Evolutionary conservation across 2,888 invertebrate species (phyloP).

Genomic region (Minunthozetes semirufus): DNA sequence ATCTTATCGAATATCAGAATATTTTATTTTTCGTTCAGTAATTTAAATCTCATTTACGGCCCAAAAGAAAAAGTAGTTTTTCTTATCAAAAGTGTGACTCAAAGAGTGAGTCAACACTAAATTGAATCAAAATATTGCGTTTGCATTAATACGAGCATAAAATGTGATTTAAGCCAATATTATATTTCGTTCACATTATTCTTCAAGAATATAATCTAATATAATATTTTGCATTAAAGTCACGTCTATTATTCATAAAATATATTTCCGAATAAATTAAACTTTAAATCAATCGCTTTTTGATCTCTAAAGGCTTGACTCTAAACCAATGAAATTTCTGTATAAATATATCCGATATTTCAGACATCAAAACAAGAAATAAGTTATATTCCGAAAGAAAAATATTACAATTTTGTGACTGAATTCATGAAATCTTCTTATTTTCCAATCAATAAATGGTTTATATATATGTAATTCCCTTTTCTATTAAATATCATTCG

Average conservation of each 20-base stretch:
- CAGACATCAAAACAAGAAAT: no score
- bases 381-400: no score
- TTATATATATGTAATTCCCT: no score
- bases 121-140: slow-evolving; percentile 14
- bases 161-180: neutral
- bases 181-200: slow-evolving; percentile 1
- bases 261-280: slow-evolving; percentile 3
- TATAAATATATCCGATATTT: no score
- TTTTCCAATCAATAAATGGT: no score
- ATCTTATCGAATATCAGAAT: neutral
- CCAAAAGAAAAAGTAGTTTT: neutral
- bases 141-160: neutral
- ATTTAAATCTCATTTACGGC: slow-evolving; percentile 8
- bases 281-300: neutral
- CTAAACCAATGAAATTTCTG: no score
- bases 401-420: no score
- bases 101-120: neutral
- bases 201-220: neutral
- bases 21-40: neutral
- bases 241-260: slow-evolving; percentile 7
- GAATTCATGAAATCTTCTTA: no score
- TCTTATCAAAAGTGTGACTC: neutral
- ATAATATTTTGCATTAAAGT: slow-evolving; percentile 1
- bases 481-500: no score
- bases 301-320: no score